These are phyloP conservation scores for Prionace glauca DNA, from an alignment of 2,797 vertebrate genomes.

Conservation along the genomic window DNA sequence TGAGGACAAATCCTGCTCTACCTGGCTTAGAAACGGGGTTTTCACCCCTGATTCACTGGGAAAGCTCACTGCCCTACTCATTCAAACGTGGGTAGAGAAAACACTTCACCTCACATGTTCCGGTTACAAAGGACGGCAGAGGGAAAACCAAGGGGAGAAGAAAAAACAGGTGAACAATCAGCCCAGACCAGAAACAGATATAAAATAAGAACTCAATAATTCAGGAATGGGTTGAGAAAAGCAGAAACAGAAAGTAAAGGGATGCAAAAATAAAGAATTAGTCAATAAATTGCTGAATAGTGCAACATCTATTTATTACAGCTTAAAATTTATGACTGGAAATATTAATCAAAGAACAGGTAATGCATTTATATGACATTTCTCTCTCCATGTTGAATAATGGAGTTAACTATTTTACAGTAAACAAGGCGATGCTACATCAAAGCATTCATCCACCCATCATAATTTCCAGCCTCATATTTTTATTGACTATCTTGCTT, in stretches of 20 bases:
- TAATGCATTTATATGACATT: neutral
- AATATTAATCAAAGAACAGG: neutral
- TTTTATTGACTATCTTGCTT: neutral
- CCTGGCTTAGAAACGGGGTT: neutral
- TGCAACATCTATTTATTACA: neutral
- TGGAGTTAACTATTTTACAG: neutral
- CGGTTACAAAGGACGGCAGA: neutral
- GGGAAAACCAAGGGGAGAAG: neutral
- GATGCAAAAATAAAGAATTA: neutral
- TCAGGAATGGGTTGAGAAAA: neutral
- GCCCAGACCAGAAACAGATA: neutral
- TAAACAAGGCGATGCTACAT: neutral
- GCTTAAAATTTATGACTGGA: too few relatives aligned
- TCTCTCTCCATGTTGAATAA: neutral
- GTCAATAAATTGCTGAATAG: neutral
- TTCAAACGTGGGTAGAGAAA: neutral
- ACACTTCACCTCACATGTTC: neutral
- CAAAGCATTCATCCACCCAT: neutral
- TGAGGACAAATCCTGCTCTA: neutral
- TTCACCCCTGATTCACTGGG: neutral
- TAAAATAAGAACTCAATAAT: neutral
- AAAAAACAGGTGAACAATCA: neutral
- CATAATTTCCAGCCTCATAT: neutral
- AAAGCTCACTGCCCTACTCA: neutral
- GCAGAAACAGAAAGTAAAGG: neutral